Conservation (phyloP, 1,140 invertebrate genomes). For the Drosophila tani region DNA sequence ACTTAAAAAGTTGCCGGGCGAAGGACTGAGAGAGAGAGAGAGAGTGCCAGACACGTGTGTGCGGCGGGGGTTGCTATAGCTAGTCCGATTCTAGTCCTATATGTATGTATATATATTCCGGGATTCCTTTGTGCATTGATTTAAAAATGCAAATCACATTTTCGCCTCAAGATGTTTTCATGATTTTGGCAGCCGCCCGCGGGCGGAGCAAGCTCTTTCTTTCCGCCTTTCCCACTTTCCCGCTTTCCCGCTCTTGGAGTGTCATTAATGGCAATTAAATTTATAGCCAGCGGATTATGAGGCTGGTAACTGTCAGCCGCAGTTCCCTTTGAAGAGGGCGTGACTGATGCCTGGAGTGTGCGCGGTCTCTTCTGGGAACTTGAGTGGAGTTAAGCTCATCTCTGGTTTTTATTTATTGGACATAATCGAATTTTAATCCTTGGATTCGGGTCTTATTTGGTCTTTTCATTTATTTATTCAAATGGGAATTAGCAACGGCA, state of each 20-base stretch:
- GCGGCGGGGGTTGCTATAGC: constrained; percentile 20
- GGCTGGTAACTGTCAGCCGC: constrained; percentile 75
- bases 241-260: constrained; percentile 52
- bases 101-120: constrained; percentile 24
- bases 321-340: constrained; percentile 36
- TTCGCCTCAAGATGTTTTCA: constrained; percentile 75
- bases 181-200: constrained; percentile 55
- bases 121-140: constrained; percentile 67
- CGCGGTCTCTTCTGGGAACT: not conserved
- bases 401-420: constrained; percentile 7
- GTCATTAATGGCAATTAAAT: constrained; percentile 82
- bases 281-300: constrained; percentile 76
- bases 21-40: constrained; percentile 21
- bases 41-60: constrained; percentile 63
- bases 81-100: constrained; percentile 24
- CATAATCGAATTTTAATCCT: not conserved
- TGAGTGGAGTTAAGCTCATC: not conserved
- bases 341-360: constrained; percentile 35
- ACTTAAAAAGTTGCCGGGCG: constrained; percentile 79
- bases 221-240: constrained; percentile 30
- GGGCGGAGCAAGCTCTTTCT: constrained; percentile 2
- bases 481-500: not conserved
- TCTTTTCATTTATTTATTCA: not conserved
- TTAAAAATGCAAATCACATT: constrained; percentile 82
- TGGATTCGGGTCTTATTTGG: not conserved